Percentiles rank a stretch among this genome's conserved stretches.
phyloP scores from a whole-genome alignment of 1,140 invertebrate species.

The Telenomus remus region DNA sequence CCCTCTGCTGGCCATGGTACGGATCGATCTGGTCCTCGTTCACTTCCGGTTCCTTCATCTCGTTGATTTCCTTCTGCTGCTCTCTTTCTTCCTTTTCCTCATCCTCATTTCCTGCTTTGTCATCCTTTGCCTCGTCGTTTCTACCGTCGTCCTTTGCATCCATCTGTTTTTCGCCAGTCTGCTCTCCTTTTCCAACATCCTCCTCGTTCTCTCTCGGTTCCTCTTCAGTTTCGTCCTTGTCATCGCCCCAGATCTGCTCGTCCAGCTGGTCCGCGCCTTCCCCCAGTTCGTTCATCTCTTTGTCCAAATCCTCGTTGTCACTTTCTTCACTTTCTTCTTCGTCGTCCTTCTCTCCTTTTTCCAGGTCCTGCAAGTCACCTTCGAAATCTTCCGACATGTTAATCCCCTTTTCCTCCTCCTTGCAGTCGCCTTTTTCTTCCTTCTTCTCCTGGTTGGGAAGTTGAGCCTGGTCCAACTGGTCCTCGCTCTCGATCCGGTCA shows the following conservation, averaged over 20 bases:
- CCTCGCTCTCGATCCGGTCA: slow-evolving; percentile 93
- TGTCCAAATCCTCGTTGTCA: slow-evolving; percentile 84
- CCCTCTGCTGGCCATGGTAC: slow-evolving; percentile 86
- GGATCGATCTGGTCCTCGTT: slow-evolving; percentile 91
- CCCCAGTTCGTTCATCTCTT: slow-evolving; percentile 96
- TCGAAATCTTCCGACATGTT: slow-evolving; percentile 97
- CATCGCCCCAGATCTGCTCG: slow-evolving; percentile 92
- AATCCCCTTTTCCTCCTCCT: slow-evolving; percentile 94
- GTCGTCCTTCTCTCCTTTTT: slow-evolving; percentile 80
- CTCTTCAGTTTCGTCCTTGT: slow-evolving; percentile 81
- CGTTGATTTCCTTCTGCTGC: slow-evolving; percentile 80
- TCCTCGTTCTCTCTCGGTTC: slow-evolving; percentile 78
- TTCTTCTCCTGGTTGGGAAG: slow-evolving; percentile 83
- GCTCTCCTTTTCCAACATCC: slow-evolving; percentile 76
- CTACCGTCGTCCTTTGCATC: slow-evolving; percentile 78
- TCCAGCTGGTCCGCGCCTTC: slow-evolving; percentile 86
- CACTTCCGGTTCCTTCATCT: slow-evolving; percentile 85
- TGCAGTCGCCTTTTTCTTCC: slow-evolving; percentile 85
- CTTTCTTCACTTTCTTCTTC: slow-evolving; percentile 66
- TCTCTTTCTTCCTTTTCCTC: slow-evolving; percentile 73
- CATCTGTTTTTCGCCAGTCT: slow-evolving; percentile 80
- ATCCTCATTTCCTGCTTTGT: slow-evolving; percentile 56
- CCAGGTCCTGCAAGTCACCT: slow-evolving; percentile 87
- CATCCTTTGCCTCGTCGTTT: slow-evolving; percentile 66
- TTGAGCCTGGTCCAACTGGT: slow-evolving; percentile 93